phyloP scores from a whole-genome alignment of 2,113 vertebrate genomes.

The Erythrocercus mccallii region DNA sequence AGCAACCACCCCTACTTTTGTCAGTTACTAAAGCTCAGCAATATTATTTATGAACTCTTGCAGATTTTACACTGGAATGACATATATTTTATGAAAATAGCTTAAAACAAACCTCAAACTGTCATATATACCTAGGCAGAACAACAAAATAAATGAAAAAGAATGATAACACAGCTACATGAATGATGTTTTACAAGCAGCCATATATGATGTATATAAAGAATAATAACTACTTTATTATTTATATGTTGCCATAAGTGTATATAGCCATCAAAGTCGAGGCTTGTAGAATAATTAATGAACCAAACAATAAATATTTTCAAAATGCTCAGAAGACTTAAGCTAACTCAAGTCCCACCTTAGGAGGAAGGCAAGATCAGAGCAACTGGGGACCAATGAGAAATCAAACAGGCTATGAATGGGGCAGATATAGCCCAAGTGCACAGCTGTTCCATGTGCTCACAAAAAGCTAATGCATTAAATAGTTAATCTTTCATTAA shows the following conservation, averaged over 20 bases:
- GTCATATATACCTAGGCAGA: neutral
- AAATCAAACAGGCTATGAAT: neutral
- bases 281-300: conserved; percentile 47
- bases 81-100: neutral
- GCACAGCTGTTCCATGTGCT: conserved; percentile 51
- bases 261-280: neutral
- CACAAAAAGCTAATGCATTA: conserved; percentile 56
- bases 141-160: neutral
- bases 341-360: conserved; percentile 23
- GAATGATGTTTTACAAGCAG: neutral
- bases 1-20: neutral
- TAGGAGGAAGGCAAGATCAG: neutral
- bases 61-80: neutral
- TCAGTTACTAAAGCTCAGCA: neutral
- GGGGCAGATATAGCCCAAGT: neutral
- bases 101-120: neutral
- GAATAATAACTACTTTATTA: conserved; percentile 22
- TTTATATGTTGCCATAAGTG: conserved; percentile 1
- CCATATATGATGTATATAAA: neutral
- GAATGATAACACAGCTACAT: neutral
- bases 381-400: conserved; percentile 21
- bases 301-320: conserved; percentile 51
- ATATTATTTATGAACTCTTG: neutral
- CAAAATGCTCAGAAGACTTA: conserved; percentile 3
- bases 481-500: conserved; percentile 70